These are phyloP conservation scores for Balaeniceps rex DNA, from an alignment of 2,113 vertebrate genomes.

Conservation along the genomic window DNA sequence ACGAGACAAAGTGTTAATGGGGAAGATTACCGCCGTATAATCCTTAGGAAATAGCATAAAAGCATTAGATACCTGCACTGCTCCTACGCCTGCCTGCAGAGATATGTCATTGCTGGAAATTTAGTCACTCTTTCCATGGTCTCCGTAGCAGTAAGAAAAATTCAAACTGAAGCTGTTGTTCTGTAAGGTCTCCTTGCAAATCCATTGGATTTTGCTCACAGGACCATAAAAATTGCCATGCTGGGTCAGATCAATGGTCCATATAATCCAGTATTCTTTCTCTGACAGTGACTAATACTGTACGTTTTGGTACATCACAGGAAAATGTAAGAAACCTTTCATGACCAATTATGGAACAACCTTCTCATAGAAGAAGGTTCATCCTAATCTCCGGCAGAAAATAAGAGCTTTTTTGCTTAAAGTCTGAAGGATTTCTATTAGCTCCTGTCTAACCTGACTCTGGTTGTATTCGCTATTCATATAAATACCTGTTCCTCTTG, in stretches of 20 bases:
- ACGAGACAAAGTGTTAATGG: not conserved
- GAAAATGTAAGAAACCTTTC: constrained; percentile 40
- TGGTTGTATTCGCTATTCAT: not conserved
- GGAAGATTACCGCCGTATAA: constrained; percentile 10
- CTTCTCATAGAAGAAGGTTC: not conserved
- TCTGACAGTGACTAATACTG: constrained; percentile 52
- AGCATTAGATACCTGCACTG: not conserved
- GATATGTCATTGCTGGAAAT: constrained; percentile 9
- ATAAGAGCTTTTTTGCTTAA: not conserved
- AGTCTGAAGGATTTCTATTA: not conserved
- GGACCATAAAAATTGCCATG: constrained; percentile 49
- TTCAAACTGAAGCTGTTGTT: not conserved
- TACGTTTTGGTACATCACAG: constrained; percentile 33
- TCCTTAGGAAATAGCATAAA: not conserved
- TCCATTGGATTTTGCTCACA: constrained; percentile 45
- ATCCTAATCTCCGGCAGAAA: constrained; percentile 10
- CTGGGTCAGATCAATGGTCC: constrained; percentile 55
- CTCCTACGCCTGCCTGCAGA: not conserved
- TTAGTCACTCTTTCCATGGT: not conserved
- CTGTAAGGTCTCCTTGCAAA: constrained; percentile 26
- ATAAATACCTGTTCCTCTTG: not conserved
- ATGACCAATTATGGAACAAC: constrained; percentile 34
- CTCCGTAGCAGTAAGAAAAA: not conserved
- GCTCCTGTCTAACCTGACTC: not conserved
- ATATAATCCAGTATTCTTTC: constrained; percentile 48